Conservation (phyloP, 1,140 invertebrate species). For the Dreissena rostriformis region DNA sequence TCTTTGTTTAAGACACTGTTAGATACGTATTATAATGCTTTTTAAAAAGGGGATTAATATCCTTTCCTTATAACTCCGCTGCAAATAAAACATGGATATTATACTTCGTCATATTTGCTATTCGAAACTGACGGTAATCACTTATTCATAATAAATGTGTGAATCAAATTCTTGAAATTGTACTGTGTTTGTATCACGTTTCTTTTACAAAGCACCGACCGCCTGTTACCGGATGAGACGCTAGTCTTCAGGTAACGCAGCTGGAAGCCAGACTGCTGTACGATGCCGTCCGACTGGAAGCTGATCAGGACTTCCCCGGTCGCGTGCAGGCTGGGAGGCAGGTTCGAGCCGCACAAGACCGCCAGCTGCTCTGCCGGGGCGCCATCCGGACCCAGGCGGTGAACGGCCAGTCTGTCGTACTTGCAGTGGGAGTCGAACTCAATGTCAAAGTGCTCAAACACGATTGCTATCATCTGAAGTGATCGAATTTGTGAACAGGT, state of each 20-base stretch:
- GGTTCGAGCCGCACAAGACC: background rate
- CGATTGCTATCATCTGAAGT: background rate
- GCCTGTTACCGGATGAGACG: constrained; percentile 1
- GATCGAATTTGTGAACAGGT: background rate
- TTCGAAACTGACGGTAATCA: background rate
- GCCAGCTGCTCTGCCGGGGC: background rate
- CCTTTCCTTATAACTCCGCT: no score
- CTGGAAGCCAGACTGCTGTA: background rate
- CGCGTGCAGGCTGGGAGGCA: background rate
- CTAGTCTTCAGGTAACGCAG: constrained; percentile 27
- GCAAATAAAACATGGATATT: background rate
- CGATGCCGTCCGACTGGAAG: constrained; percentile 42
- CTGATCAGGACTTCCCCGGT: constrained; percentile 31
- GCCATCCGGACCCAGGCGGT: background rate
- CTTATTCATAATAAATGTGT: background rate
- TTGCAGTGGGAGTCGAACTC: background rate
- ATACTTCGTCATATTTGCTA: background rate
- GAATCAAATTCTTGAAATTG: background rate
- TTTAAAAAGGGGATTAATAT: no score
- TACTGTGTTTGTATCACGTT: background rate
- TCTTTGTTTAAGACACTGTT: no score
- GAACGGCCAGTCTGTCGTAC: constrained; percentile 33
- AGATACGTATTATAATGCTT: no score
- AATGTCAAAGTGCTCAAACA: constrained; percentile 43
- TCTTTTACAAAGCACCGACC: background rate